These are phyloP conservation scores for Macrotrachela quadricornifera DNA, from an alignment of 1,140 invertebrate species.

Conservation along the genomic window DNA sequence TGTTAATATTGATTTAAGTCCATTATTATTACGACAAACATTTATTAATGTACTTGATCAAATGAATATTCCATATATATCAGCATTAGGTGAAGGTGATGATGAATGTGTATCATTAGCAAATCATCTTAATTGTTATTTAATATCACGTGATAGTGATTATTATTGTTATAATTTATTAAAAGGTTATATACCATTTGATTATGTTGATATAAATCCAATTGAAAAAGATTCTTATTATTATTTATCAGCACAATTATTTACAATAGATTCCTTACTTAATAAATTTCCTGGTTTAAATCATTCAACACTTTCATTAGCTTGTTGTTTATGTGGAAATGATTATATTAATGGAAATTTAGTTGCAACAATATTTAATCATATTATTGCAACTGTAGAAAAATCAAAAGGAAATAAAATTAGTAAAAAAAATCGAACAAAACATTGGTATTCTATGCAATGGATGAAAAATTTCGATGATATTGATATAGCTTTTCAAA, in stretches of 20 bases:
- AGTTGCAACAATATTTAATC: no score
- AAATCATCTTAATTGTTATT: conserved; percentile 49
- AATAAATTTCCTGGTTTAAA: no score
- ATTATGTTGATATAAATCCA: conserved; percentile 36
- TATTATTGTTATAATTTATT: conserved; percentile 60
- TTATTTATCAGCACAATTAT: neutral
- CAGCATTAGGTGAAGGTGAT: conserved; percentile 46
- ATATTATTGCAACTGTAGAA: no score
- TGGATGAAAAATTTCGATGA: no score
- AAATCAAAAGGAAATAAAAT: no score
- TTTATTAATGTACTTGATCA: neutral
- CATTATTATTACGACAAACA: no score
- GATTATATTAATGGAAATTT: neutral
- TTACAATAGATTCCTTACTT: neutral
- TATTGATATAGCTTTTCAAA: no score
- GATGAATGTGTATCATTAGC: conserved; percentile 55
- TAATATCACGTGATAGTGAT: conserved; percentile 70
- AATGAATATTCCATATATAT: neutral
- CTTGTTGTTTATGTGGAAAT: neutral
- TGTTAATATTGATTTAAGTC: neutral
- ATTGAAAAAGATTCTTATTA: neutral
- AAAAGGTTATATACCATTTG: conserved; percentile 49
- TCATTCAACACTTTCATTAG: no score
- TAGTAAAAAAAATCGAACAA: no score
- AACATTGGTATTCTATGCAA: no score